Evolutionary conservation across 2,888 invertebrate species (phyloP).

Genomic region (Drepana falcataria): DNA sequence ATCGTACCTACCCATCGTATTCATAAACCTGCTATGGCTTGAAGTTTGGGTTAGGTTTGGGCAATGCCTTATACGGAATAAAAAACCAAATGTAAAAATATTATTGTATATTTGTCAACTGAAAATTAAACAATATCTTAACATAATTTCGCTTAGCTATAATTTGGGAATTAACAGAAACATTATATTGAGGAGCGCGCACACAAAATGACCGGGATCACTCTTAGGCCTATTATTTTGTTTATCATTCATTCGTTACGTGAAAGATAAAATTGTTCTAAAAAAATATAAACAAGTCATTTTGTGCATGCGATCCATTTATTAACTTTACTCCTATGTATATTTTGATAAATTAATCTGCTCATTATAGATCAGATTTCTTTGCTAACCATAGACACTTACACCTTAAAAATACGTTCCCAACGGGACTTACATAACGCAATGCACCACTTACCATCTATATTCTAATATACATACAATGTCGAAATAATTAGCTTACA

Average conservation of each 20-base stretch:
- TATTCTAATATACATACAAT: slow-evolving; percentile 68
- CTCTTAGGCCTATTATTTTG: slow-evolving; percentile 54
- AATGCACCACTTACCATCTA: slow-evolving; percentile 66
- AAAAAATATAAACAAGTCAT: background rate
- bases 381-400: slow-evolving; percentile 12
- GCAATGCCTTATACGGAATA: slow-evolving; percentile 15
- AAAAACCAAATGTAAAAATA: slow-evolving; percentile 49
- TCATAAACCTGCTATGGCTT: background rate
- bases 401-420: slow-evolving; percentile 40
- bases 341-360: slow-evolving; percentile 2
- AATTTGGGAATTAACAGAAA: slow-evolving; percentile 66
- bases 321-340: background rate
- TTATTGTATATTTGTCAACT: slow-evolving; percentile 76
- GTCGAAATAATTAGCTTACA: slow-evolving; percentile 41
- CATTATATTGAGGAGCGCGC: slow-evolving; percentile 38
- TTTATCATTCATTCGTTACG: background rate
- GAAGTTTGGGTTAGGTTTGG: background rate
- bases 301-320: background rate
- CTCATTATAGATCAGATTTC: slow-evolving; percentile 2
- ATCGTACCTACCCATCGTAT: background rate
- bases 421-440: slow-evolving; percentile 44
- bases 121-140: slow-evolving; percentile 74
- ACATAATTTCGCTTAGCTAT: slow-evolving; percentile 61
- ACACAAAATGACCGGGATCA: slow-evolving; percentile 25
- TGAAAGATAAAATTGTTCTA: background rate